Evolutionary conservation across 2,888 invertebrate genomes (phyloP).

Genomic region (Nineta flava): DNA sequence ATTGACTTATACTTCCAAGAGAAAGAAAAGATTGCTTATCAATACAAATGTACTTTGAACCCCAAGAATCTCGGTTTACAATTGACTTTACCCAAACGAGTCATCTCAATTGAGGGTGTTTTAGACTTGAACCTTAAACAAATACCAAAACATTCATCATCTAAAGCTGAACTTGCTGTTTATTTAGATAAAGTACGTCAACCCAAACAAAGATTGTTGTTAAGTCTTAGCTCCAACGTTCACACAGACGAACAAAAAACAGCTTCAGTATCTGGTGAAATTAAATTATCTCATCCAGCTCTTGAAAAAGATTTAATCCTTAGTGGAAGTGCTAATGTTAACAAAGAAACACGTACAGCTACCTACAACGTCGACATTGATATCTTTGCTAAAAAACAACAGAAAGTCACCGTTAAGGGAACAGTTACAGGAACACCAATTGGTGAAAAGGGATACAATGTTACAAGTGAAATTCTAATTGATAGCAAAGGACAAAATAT

Average conservation of each 20-base stretch:
- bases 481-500: slow-evolving; percentile 31
- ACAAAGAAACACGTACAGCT: slow-evolving; percentile 23
- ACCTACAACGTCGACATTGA: slow-evolving; percentile 35
- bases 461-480: slow-evolving; percentile 25
- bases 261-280: slow-evolving; percentile 33
- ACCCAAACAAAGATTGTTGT: slow-evolving; percentile 48
- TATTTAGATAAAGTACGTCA: slow-evolving; percentile 56
- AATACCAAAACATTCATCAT: slow-evolving; percentile 32
- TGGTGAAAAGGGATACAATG: slow-evolving; percentile 25
- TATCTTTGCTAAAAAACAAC: slow-evolving; percentile 38
- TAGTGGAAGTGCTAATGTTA: slow-evolving; percentile 28
- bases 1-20: slow-evolving; percentile 55
- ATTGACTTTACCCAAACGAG: slow-evolving; percentile 49
- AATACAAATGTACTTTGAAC: slow-evolving; percentile 46
- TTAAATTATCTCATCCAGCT: slow-evolving; percentile 50
- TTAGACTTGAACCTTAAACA: slow-evolving; percentile 11
- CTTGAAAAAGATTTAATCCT: slow-evolving; percentile 38
- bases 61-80: slow-evolving; percentile 46
- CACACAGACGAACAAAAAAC: slow-evolving; percentile 30
- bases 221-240: slow-evolving; percentile 37
- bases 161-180: slow-evolving; percentile 43
- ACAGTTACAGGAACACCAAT: slow-evolving; percentile 16
- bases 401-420: slow-evolving; percentile 32
- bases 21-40: slow-evolving; percentile 54
- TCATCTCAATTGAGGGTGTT: slow-evolving; percentile 42